A percentile compares a stretch with the other conserved stretches of the same genome.
These are phyloP conservation scores for Acanthopleura granulata DNA, from an alignment of 2,888 invertebrate genomes.

Conservation along the genomic window DNA sequence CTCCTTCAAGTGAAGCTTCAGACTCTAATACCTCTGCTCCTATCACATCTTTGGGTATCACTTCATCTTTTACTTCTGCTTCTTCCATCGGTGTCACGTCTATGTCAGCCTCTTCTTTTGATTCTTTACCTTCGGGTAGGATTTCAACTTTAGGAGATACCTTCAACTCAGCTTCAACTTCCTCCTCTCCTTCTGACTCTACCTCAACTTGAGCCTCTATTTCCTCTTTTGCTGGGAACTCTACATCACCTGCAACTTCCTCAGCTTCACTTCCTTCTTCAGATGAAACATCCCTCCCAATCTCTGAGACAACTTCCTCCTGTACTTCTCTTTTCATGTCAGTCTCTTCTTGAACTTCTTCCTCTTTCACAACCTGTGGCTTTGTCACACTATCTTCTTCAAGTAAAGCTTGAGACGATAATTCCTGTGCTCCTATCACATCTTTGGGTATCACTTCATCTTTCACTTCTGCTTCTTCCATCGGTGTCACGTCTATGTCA, in stretches of 20 bases:
- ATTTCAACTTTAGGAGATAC: slow-evolving; percentile 33
- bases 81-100: slow-evolving; percentile 26
- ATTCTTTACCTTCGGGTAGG: slow-evolving; percentile 30
- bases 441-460: too few species aligned
- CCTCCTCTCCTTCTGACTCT: slow-evolving; percentile 25
- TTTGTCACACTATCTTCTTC: too few species aligned
- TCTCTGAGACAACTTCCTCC: too few species aligned
- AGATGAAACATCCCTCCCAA: slow-evolving; percentile 57
- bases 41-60: slow-evolving; percentile 18
- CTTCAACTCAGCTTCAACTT: slow-evolving; percentile 3
- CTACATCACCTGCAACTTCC: slow-evolving; percentile 24
- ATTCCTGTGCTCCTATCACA: too few species aligned
- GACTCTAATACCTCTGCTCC: slow-evolving; percentile 5
- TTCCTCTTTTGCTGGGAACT: slow-evolving; percentile 32
- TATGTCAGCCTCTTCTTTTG: slow-evolving; percentile 32
- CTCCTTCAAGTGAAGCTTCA: neutral
- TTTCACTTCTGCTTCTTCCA: too few species aligned
- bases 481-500: too few species aligned
- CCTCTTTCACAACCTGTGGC: neutral
- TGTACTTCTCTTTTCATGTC: too few species aligned
- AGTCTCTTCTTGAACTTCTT: slow-evolving; percentile 69
- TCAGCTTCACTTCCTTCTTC: slow-evolving; percentile 24
- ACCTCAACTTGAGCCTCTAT: slow-evolving; percentile 29
- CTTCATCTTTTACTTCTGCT: neutral
- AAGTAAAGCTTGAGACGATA: neutral